Evolutionary conservation across 2,888 invertebrate genomes (phyloP).

Genomic region (Orgyia antiqua): DNA sequence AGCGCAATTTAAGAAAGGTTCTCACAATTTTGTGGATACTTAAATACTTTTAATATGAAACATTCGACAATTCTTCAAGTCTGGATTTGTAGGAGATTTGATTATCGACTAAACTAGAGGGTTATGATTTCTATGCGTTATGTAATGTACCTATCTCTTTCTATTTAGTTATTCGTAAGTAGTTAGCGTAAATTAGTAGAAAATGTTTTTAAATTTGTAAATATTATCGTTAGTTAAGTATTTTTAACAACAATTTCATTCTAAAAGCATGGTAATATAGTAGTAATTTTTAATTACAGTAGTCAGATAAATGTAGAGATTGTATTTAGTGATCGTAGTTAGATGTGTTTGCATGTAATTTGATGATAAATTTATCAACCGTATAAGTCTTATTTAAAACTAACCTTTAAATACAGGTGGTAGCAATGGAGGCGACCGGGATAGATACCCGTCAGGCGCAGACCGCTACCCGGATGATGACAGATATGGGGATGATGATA

Average conservation of each 20-base stretch:
- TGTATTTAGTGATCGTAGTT: conserved; percentile 2
- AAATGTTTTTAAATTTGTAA: background rate
- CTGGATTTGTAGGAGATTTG: conserved; percentile 2
- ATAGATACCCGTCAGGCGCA: conserved; percentile 65
- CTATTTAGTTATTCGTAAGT: background rate
- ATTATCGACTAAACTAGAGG: no score
- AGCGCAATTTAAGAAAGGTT: no score
- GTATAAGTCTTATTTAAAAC: conserved; percentile 8
- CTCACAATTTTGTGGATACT: no score
- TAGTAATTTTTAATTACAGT: background rate
- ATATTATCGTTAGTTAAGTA: background rate
- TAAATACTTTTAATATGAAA: conserved; percentile 3
- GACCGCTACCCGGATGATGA: conserved; percentile 72
- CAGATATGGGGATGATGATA: conserved; percentile 72
- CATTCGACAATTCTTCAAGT: conserved; percentile 22
- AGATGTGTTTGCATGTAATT: conserved; percentile 5
- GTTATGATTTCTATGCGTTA: no score
- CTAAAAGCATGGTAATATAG: background rate
- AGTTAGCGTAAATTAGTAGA: no score
- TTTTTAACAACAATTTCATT: background rate
- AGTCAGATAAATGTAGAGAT: conserved; percentile 1
- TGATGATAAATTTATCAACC: no score
- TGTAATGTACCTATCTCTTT: no score
- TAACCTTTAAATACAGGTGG: conserved; percentile 47
- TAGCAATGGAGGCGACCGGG: conserved; percentile 54